These are phyloP conservation scores for Sylvicapra grimmia DNA, from an alignment of 2,113 vertebrate genomes.

Conservation along the genomic window DNA sequence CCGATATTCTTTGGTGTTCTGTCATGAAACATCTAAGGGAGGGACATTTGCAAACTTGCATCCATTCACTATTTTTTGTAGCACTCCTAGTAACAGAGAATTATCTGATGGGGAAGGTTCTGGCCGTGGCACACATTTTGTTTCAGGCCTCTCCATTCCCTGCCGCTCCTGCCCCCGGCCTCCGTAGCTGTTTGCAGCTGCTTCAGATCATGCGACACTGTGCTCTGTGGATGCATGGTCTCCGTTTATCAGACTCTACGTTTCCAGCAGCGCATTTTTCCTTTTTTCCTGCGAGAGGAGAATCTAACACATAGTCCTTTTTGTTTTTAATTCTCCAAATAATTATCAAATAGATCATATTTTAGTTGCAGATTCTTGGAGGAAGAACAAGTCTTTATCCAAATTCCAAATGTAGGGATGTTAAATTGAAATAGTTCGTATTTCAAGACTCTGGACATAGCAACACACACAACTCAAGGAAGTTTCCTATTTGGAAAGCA, in stretches of 20 bases:
- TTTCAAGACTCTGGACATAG: background rate
- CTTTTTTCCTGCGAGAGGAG: background rate
- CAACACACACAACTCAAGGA: background rate
- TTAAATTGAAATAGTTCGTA: background rate
- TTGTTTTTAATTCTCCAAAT: background rate
- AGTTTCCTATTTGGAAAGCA: background rate
- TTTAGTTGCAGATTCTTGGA: background rate
- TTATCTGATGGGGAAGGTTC: background rate
- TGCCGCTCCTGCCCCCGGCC: background rate
- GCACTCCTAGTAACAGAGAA: background rate
- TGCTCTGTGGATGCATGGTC: background rate
- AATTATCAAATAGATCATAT: background rate
- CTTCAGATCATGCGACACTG: accelerated
- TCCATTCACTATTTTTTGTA: background rate
- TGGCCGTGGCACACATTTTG: background rate
- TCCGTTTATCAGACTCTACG: background rate
- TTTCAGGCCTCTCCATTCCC: background rate
- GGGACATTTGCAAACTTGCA: background rate
- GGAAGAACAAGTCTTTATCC: background rate
- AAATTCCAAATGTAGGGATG: background rate
- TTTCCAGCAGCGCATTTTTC: background rate
- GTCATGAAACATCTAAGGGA: background rate
- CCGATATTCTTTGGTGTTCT: background rate
- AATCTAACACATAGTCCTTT: background rate
- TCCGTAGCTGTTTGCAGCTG: background rate